Conservation (phyloP, 2,888 invertebrate species). For the Atethmia centrago region DNA sequence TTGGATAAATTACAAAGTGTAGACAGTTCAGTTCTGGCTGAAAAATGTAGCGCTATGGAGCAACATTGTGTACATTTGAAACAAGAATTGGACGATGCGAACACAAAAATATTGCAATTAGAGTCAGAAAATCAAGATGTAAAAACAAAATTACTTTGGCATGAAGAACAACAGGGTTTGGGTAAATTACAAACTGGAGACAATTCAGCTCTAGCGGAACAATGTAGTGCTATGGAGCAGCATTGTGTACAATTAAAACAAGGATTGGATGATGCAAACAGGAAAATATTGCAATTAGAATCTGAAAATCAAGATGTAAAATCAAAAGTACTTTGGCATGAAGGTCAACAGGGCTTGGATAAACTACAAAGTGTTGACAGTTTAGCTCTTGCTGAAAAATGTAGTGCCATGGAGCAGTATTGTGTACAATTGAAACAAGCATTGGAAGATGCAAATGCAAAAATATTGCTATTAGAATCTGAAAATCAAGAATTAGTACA, state of each 20-base stretch:
- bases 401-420: conserved; percentile 75
- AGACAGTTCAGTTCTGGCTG: conserved; percentile 67
- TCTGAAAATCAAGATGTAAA: conserved; percentile 46
- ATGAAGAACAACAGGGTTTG: conserved; percentile 66
- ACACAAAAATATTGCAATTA: conserved; percentile 80
- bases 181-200: conserved; percentile 61
- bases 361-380: conserved; percentile 60
- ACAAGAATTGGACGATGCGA: conserved; percentile 79
- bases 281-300: conserved; percentile 80
- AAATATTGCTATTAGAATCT: conserved; percentile 77
- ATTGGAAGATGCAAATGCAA: conserved; percentile 82
- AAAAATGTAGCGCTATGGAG: conserved; percentile 75
- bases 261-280: conserved; percentile 81
- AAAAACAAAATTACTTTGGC: conserved; percentile 65
- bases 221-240: conserved; percentile 74
- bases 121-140: conserved; percentile 59
- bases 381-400: conserved; percentile 73
- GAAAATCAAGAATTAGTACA: conserved; percentile 72
- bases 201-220: conserved; percentile 69
- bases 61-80: conserved; percentile 77
- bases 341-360: conserved; percentile 62
- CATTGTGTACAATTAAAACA: conserved; percentile 74
- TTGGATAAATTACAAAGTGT: conserved; percentile 54
- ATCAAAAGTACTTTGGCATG: conserved; percentile 64
- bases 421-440: conserved; percentile 73